phyloP scores from a whole-genome alignment of 2,888 invertebrate species.

The Amaurobius ferox region DNA sequence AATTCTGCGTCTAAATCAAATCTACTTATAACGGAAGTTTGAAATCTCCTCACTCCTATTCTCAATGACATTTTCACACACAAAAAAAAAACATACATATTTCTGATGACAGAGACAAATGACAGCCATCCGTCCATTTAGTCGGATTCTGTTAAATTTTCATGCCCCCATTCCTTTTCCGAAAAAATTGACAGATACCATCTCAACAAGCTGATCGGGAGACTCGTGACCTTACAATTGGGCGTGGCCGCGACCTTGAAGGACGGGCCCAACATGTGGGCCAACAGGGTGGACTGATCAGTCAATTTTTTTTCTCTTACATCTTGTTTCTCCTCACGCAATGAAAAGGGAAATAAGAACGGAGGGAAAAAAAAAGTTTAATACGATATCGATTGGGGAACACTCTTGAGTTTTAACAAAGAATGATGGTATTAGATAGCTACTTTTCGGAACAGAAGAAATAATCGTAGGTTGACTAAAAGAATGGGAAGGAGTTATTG shows the following conservation, averaged over 20 bases:
- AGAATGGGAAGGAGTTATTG: not conserved
- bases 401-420: not conserved
- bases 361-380: not conserved
- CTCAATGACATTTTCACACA: no score
- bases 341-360: not conserved
- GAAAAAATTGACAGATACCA: not conserved
- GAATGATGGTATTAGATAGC: not conserved
- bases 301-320: not conserved
- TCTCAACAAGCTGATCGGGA: not conserved
- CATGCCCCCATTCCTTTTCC: not conserved
- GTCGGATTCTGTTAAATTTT: not conserved
- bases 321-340: not conserved
- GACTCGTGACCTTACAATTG: not conserved
- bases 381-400: not conserved
- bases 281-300: slow-evolving; percentile 11
- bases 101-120: no score
- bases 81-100: no score
- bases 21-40: no score
- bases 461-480: not conserved
- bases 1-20: no score
- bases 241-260: not conserved
- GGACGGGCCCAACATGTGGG: not conserved
- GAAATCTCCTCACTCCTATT: no score
- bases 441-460: not conserved
- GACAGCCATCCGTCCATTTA: not conserved